Percentiles rank a stretch among this genome's conserved stretches.
Conservation (phyloP, 2,888 invertebrate genomes). For the Thereva unica region DNA sequence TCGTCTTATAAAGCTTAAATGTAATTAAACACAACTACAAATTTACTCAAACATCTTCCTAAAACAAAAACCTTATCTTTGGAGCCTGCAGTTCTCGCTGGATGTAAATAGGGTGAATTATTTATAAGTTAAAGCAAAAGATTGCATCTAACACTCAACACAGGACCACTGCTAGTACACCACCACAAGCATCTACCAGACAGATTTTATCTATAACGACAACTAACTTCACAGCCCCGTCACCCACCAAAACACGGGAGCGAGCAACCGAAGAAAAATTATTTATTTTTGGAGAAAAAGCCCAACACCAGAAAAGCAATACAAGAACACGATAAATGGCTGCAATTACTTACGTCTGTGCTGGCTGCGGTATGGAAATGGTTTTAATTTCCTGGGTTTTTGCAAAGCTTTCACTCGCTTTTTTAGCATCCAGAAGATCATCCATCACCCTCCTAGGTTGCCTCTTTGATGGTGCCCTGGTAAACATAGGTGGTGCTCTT, state of each 20-base stretch:
- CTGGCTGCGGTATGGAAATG: slow-evolving; percentile 64
- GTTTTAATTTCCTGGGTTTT: slow-evolving; percentile 59
- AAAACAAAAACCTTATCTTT: too few relatives aligned
- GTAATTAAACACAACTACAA: too few relatives aligned
- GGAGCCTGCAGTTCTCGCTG: too few relatives aligned
- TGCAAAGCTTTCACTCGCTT: slow-evolving; percentile 32
- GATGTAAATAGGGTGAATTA: too few relatives aligned
- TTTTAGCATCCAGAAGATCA: slow-evolving; percentile 57
- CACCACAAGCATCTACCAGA: too few relatives aligned
- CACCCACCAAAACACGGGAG: not conserved
- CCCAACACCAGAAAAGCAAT: slow-evolving; percentile 42
- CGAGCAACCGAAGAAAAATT: slow-evolving; percentile 34
- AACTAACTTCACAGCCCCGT: too few relatives aligned
- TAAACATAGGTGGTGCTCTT: slow-evolving; percentile 73
- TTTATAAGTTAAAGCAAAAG: too few relatives aligned
- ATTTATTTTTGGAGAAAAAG: slow-evolving; percentile 36
- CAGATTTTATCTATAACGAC: too few relatives aligned
- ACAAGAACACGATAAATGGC: slow-evolving; percentile 43
- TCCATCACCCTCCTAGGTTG: slow-evolving; percentile 72
- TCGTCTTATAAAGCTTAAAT: too few relatives aligned
- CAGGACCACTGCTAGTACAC: too few relatives aligned
- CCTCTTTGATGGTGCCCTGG: slow-evolving; percentile 76
- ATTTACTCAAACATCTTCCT: too few relatives aligned
- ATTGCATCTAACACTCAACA: too few relatives aligned
- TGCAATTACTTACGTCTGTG: slow-evolving; percentile 59